phyloP scores from a whole-genome alignment of 2,797 vertebrate genomes.

The Sternotherus odoratus region DNA sequence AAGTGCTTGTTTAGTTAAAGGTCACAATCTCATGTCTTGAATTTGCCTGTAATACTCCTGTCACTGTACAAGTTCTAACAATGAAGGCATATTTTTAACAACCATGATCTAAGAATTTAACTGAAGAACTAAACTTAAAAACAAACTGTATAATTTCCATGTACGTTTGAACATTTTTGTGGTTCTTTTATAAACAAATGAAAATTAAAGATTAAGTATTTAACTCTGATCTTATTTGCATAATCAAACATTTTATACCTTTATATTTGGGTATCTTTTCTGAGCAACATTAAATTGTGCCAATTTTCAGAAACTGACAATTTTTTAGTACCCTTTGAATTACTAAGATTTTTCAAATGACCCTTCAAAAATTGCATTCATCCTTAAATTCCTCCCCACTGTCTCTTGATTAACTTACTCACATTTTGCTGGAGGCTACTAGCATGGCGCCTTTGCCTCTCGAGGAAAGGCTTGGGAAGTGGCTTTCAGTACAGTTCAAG shows the following conservation, averaged over 20 bases:
- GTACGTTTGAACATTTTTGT: constrained; percentile 44
- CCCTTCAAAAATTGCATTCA: not conserved
- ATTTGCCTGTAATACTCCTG: constrained; percentile 55
- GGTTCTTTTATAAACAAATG: constrained; percentile 23
- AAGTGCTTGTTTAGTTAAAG: constrained; percentile 73
- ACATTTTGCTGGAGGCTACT: constrained; percentile 14
- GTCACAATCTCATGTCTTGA: constrained; percentile 60
- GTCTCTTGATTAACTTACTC: constrained; percentile 23
- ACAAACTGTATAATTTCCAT: constrained; percentile 34
- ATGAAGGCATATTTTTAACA: constrained; percentile 46
- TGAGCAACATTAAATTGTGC: not conserved
- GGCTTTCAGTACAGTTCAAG: not conserved
- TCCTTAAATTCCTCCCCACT: not conserved
- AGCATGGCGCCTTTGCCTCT: not conserved
- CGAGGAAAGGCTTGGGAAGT: not conserved
- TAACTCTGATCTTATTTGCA: not conserved
- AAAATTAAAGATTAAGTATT: constrained; percentile 3
- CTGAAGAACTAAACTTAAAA: constrained; percentile 13
- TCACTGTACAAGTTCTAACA: constrained; percentile 38
- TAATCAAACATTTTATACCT: not conserved
- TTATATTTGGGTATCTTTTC: not conserved
- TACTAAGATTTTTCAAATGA: not conserved
- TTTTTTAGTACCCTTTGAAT: not conserved
- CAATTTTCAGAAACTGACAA: constrained; percentile 1
- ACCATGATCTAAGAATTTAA: constrained; percentile 46